Evolutionary conservation across 1,140 invertebrate species (phyloP).

Genomic region (Eurosta solidaginis): DNA sequence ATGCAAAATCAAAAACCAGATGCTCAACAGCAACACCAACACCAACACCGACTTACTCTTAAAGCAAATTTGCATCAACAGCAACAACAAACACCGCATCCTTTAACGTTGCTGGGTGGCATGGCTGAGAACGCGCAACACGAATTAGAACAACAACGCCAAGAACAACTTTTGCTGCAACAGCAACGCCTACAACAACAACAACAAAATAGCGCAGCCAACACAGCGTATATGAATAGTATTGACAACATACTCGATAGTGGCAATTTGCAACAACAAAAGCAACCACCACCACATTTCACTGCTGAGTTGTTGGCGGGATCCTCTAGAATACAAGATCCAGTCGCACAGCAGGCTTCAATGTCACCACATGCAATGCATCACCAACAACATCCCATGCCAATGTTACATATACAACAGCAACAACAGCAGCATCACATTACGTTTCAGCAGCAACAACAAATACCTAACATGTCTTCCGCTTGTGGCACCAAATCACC

Average conservation of each 20-base stretch:
- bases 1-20: slow-evolving; percentile 1
- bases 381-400: slow-evolving; percentile 37
- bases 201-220: not conserved
- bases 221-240: slow-evolving; percentile 29
- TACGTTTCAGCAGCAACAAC: slow-evolving; percentile 21
- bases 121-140: slow-evolving; percentile 47
- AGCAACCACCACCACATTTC: slow-evolving; percentile 26
- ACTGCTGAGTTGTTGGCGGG: not conserved
- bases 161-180: slow-evolving; percentile 35
- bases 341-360: not conserved
- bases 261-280: slow-evolving; percentile 26
- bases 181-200: slow-evolving; percentile 36
- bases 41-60: slow-evolving; percentile 46
- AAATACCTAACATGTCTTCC: not conserved
- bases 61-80: slow-evolving; percentile 40
- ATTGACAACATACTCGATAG: slow-evolving; percentile 34
- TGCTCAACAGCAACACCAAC: slow-evolving; percentile 21
- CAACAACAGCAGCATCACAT: not conserved
- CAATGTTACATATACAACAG: slow-evolving; percentile 38
- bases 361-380: slow-evolving; percentile 36
- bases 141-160: slow-evolving; percentile 28
- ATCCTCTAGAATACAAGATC: not conserved
- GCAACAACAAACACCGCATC: slow-evolving; percentile 35
- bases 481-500: slow-evolving; percentile 20
- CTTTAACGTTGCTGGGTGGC: slow-evolving; percentile 51